These are phyloP conservation scores for Teleopsis dalmanni DNA, from an alignment of 1,140 invertebrate genomes.

Conservation along the genomic window DNA sequence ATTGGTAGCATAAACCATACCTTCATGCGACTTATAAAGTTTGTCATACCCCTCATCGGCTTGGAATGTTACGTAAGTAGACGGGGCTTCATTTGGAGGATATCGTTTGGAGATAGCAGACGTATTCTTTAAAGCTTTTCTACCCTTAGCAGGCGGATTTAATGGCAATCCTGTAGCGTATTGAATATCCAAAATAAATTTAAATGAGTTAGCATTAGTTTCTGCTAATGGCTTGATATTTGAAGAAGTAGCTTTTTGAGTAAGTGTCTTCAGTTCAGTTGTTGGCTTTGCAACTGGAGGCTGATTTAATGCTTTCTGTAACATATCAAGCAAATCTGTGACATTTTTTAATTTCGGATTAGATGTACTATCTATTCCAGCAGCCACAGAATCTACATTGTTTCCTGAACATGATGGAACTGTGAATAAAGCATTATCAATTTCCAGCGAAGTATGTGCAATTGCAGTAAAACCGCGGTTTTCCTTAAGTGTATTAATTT, in stretches of 20 bases:
- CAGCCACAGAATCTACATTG: no score
- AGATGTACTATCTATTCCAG: no score
- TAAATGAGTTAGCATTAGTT: constrained; percentile 10
- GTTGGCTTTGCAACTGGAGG: constrained; percentile 1
- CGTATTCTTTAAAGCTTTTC: constrained; percentile 25
- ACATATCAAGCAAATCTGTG: constrained; percentile 45
- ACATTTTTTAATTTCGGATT: constrained; percentile 22
- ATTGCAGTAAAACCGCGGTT: constrained; percentile 43
- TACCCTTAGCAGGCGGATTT: constrained; percentile 40
- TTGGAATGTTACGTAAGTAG: constrained; percentile 56
- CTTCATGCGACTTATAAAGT: constrained; percentile 36
- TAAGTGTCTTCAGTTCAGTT: background rate
- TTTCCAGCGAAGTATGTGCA: background rate
- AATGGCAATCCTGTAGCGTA: constrained; percentile 52
- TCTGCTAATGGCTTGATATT: background rate
- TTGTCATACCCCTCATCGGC: constrained; percentile 23
- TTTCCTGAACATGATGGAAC: no score
- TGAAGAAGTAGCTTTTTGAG: background rate
- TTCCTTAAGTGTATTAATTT: constrained; percentile 51
- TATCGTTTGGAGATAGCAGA: constrained; percentile 25
- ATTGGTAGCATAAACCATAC: constrained; percentile 47
- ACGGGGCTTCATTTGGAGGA: constrained; percentile 45
- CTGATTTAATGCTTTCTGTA: constrained; percentile 40
- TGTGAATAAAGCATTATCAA: no score
- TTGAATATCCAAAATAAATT: constrained; percentile 49